Percentiles rank a stretch among this genome's conserved stretches.
phyloP scores from a whole-genome alignment of 2,888 invertebrate species.

The Meiosimyza decipiens region DNA sequence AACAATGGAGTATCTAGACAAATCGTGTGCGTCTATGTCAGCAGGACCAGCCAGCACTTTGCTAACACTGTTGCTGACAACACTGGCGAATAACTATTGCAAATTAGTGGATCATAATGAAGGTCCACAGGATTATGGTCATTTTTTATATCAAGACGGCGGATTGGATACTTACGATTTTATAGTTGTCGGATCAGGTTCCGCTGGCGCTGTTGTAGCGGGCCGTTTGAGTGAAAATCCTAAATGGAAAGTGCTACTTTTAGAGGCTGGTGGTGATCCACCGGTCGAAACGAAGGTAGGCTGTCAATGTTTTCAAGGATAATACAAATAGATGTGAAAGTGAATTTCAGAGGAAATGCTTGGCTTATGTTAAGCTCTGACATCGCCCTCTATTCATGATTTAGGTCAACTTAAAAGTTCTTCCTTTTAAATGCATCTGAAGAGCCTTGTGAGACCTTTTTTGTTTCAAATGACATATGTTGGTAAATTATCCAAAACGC shows the following conservation, averaged over 20 bases:
- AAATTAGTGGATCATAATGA: slow-evolving; percentile 69
- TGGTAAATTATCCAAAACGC: too few species aligned
- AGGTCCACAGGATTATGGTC: slow-evolving; percentile 71
- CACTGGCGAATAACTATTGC: slow-evolving; percentile 73
- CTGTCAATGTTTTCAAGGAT: neutral
- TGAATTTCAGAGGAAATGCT: too few species aligned
- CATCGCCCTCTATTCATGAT: too few species aligned
- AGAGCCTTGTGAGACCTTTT: too few species aligned
- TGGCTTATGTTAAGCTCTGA: too few species aligned
- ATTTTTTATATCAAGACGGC: slow-evolving; percentile 50
- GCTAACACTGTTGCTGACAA: slow-evolving; percentile 72
- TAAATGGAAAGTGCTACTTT: slow-evolving; percentile 79
- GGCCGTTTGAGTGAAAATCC: slow-evolving; percentile 79
- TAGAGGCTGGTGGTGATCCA: slow-evolving; percentile 83
- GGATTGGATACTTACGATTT: slow-evolving; percentile 69
- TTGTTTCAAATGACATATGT: too few species aligned
- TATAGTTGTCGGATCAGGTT: slow-evolving; percentile 72
- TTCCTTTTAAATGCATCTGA: too few species aligned
- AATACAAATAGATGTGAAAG: too few species aligned
- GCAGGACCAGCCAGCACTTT: slow-evolving; percentile 67
- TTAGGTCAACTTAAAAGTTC: too few species aligned
- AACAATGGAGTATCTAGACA: slow-evolving; percentile 60
- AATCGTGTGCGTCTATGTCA: slow-evolving; percentile 62
- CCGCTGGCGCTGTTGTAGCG: slow-evolving; percentile 73
- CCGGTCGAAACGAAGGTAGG: slow-evolving; percentile 68